phyloP scores from a whole-genome alignment of 2,888 invertebrate species.

The Mystacides longicornis region DNA sequence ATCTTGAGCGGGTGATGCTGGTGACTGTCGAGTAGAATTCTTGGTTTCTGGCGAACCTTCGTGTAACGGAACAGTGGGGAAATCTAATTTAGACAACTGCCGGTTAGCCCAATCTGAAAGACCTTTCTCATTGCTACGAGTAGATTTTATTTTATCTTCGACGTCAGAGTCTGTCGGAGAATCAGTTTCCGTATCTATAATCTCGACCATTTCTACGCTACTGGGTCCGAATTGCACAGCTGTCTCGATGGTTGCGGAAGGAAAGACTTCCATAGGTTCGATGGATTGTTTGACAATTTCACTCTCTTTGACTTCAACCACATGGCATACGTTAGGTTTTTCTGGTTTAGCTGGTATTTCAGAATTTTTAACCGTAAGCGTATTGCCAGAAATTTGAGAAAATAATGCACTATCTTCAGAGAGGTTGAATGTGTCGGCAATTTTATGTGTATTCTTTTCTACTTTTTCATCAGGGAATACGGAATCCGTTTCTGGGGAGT shows the following conservation, averaged over 20 bases:
- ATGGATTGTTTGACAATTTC: constrained; percentile 57
- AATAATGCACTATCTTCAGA: constrained; percentile 62
- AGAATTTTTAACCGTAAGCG: constrained; percentile 30
- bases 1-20: constrained; percentile 23
- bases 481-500: neutral
- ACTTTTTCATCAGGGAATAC: constrained; percentile 5
- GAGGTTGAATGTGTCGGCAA: constrained; percentile 56
- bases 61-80: constrained; percentile 38
- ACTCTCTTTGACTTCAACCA: constrained; percentile 62
- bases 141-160: constrained; percentile 19
- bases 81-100: constrained; percentile 35
- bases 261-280: constrained; percentile 40
- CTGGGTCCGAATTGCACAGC: constrained; percentile 49
- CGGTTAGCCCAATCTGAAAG: constrained; percentile 21
- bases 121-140: constrained; percentile 19
- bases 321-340: constrained; percentile 39
- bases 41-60: constrained; percentile 25
- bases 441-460: constrained; percentile 34
- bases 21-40: constrained; percentile 19
- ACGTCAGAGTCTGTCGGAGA: constrained; percentile 34
- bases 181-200: constrained; percentile 46
- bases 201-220: constrained; percentile 48
- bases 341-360: constrained; percentile 26
- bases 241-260: constrained; percentile 47
- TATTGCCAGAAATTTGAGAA: constrained; percentile 57